Base-by-base conservation (phyloP, 2,797 vertebrate genomes). In the Heliangelus exortis region DNA sequence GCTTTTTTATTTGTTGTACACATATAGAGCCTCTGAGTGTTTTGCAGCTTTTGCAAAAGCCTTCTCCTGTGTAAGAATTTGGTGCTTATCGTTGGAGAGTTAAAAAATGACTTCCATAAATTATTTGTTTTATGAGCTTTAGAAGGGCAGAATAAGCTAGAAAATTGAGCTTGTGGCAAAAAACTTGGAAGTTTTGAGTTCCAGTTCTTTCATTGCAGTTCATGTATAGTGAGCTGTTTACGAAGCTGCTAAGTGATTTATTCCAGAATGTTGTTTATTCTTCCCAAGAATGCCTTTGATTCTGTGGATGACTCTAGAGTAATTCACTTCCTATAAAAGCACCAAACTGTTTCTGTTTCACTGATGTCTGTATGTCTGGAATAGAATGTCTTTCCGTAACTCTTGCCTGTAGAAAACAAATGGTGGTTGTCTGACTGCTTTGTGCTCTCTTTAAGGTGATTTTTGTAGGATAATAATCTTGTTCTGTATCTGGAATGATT, bases 261-360 rank as follows among this genome's bases (percentile, higher is more conserved):
- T 93, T 93, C 66, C n/a, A 91, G 47, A 66, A 84, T 55, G n/a
- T 72, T 92, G 25, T 89, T 93, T 94, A 85, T 89, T 92, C 80
- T 69, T 72, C 83, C 63, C 55, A 62, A 67, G 51, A 88, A 81
- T 34, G 36, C 7, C 33, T 92, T 89, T 78, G 17, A 50, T 90
- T 91, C 82, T 61, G 4, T 77, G 10, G 57, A 7, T 78, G 51
- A 45, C 51, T 90, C 41, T 65, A 62, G 69, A 88, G 62, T 75
- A 91, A 92, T 80, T 86, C 6, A 62, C 10, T 65, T 87, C 50
- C 68, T 28, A 50, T 76, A 78, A 90, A 96, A 81, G 25, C 67
- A 81, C 34, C 43, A 45, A 84, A 68, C 13, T 84, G 59, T 67
- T 31, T 54, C 54, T 78, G 21, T 85, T 80, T 76, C 65, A 74